phyloP scores from a whole-genome alignment of 2,797 vertebrate species.

The Champsocephalus esox region DNA sequence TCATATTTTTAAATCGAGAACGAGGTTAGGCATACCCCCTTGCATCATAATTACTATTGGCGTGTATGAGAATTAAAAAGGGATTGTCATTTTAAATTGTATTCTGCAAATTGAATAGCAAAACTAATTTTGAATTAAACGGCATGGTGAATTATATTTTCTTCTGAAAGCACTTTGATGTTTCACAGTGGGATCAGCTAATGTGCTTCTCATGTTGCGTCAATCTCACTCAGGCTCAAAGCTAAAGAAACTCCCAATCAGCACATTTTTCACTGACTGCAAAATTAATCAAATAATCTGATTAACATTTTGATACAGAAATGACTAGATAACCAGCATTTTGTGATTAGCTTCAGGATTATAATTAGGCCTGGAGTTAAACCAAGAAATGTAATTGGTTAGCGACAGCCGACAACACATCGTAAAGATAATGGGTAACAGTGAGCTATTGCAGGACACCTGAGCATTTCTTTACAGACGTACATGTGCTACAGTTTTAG shows the following conservation, averaged over 20 bases:
- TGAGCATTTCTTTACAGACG: not conserved
- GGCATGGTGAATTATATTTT: slow-evolving; percentile 23
- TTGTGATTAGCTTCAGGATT: not conserved
- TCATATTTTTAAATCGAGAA: slow-evolving; percentile 43
- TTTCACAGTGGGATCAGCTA: slow-evolving; percentile 22
- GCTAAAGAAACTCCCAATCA: slow-evolving; percentile 8
- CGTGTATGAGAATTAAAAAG: slow-evolving; percentile 39
- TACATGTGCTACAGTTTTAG: not conserved
- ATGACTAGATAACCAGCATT: not conserved
- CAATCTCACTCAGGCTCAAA: slow-evolving; percentile 20
- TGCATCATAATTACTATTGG: slow-evolving; percentile 41
- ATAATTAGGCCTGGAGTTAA: not conserved
- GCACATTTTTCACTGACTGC: not conserved
- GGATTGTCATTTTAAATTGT: slow-evolving; percentile 34
- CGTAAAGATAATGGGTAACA: not conserved
- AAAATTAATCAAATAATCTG: slow-evolving; percentile 5
- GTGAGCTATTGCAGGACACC: not conserved
- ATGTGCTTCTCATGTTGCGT: slow-evolving; percentile 12
- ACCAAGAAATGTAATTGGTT: not conserved
- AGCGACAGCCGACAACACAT: not conserved
- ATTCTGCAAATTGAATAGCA: slow-evolving; percentile 29
- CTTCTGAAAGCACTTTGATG: slow-evolving; percentile 8
- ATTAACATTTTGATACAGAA: not conserved
- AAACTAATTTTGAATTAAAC: slow-evolving; percentile 22
- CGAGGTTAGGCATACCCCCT: slow-evolving; percentile 43